Conservation (phyloP, 2,797 vertebrate species). For the Nannoperca australis region DNA sequence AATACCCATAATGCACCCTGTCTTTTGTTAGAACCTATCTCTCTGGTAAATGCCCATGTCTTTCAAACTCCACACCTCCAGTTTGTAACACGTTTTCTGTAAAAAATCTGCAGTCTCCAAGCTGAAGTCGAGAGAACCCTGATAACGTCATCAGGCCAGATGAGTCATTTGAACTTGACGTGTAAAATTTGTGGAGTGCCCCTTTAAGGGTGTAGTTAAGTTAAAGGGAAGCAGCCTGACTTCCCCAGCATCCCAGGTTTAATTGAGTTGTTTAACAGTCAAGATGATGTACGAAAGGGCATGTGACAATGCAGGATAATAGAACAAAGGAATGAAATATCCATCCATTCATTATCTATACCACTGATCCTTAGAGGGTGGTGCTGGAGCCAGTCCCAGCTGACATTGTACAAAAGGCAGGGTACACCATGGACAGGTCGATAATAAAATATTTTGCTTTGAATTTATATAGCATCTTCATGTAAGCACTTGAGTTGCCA, state of each 20-base stretch:
- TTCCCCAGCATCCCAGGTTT: neutral
- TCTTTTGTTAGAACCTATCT: neutral
- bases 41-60: neutral
- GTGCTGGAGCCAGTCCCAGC: no score
- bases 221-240: neutral
- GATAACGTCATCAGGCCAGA: neutral
- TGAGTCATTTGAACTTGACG: neutral
- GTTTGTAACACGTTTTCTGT: neutral
- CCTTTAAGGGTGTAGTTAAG: neutral
- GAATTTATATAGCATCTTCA: neutral
- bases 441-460: neutral
- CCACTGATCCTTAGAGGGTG: no score
- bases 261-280: neutral
- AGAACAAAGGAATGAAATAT: neutral
- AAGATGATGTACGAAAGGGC: slow-evolving; percentile 10
- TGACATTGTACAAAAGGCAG: no score
- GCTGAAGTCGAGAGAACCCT: neutral
- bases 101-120: neutral
- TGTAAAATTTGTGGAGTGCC: neutral
- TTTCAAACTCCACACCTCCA: neutral
- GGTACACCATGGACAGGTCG: no score
- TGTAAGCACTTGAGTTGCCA: neutral
- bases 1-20: neutral
- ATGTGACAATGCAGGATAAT: neutral
- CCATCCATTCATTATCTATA: no score